phyloP scores from a whole-genome alignment of 2,797 vertebrate species.

The Anguilla megastoma region DNA sequence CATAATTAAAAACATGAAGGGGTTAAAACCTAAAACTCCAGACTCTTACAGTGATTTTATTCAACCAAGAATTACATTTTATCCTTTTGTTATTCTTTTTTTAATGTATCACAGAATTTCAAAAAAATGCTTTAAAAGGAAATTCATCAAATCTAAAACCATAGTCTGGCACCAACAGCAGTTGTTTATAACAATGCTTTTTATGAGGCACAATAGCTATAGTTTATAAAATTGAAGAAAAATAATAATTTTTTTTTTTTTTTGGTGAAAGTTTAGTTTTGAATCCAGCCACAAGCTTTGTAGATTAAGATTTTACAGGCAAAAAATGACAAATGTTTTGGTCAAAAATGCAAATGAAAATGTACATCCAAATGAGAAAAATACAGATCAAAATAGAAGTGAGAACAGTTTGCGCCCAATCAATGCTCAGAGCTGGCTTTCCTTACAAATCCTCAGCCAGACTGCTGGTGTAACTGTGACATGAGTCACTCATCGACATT shows the following conservation, averaged over 20 bases:
- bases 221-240: neutral
- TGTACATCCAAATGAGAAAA: constrained; percentile 35
- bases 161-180: neutral
- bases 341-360: constrained; percentile 29
- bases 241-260: neutral
- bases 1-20: neutral
- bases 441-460: constrained; percentile 25
- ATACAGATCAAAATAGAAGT: constrained; percentile 26
- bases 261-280: neutral
- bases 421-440: constrained; percentile 24
- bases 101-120: neutral
- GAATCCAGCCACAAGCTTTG: neutral
- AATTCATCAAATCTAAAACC: neutral
- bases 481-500: constrained; percentile 34
- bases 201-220: neutral
- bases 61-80: neutral
- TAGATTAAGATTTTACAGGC: neutral
- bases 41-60: neutral
- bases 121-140: neutral
- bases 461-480: constrained; percentile 31
- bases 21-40: neutral
- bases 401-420: constrained; percentile 29
- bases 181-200: neutral
- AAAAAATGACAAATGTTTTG: constrained; percentile 17
- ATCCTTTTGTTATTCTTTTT: neutral